A percentile compares a stretch with the other conserved stretches of the same genome.
Evolutionary conservation across 2,113 vertebrate genomes (phyloP).

Genomic region (Phoenicopterus ruber): DNA sequence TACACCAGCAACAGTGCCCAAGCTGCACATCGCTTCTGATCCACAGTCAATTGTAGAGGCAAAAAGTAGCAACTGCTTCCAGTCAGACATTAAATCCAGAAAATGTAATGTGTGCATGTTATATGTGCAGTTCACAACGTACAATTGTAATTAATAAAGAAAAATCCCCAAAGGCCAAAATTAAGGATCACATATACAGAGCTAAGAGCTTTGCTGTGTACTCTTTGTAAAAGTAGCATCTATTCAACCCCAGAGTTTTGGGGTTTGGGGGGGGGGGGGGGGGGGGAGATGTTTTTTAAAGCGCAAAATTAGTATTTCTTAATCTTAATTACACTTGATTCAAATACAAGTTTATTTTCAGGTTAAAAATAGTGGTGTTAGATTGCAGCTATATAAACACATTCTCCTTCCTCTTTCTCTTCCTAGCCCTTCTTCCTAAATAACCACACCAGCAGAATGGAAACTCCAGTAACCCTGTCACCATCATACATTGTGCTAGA

Average conservation of each 20-base stretch:
- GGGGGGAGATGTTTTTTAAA: neutral
- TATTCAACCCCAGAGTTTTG: neutral
- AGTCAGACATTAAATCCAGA: neutral
- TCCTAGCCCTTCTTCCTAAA: neutral
- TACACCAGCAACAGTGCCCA: neutral
- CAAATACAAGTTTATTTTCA: neutral
- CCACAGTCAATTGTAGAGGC: neutral
- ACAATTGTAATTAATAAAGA: neutral
- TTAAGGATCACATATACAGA: neutral
- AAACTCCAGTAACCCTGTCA: neutral
- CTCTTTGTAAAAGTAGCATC: neutral
- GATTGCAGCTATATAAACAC: neutral
- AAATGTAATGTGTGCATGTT: accelerated
- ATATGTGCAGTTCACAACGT: neutral
- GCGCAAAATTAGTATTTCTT: neutral
- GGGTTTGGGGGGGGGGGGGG: accelerated
- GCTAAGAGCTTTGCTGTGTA: neutral
- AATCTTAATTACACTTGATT: neutral
- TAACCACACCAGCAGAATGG: neutral
- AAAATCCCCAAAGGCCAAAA: neutral
- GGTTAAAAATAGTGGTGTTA: neutral
- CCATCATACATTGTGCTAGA: neutral
- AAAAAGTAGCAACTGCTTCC: neutral
- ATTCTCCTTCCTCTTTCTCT: neutral
- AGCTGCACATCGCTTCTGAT: neutral